Conservation (phyloP, 1,140 invertebrate genomes). For the Hyles euphorbiae region DNA sequence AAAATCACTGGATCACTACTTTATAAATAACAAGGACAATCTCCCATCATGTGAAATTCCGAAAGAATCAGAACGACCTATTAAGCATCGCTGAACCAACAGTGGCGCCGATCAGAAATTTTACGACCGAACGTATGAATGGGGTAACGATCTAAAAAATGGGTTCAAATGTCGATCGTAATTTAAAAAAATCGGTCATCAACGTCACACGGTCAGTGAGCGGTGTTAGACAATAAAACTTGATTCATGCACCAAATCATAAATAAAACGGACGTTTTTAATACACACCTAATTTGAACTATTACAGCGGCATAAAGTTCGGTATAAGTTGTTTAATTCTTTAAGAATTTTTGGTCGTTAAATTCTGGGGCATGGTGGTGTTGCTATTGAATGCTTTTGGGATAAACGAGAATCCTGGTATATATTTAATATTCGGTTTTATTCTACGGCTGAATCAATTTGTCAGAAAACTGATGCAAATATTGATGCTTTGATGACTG, state of each 20-base stretch:
- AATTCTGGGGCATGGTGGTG: slow-evolving; percentile 26
- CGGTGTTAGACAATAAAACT: slow-evolving; percentile 50
- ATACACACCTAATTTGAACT: slow-evolving; percentile 58
- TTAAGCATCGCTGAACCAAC: slow-evolving; percentile 1
- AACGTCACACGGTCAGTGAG: slow-evolving; percentile 44
- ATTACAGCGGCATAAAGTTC: slow-evolving; percentile 48
- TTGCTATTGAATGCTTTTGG: neutral
- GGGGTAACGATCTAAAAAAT: slow-evolving; percentile 43
- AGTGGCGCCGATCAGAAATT: slow-evolving; percentile 18
- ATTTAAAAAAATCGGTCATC: slow-evolving; percentile 42
- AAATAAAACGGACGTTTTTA: slow-evolving; percentile 59
- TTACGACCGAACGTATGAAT: slow-evolving; percentile 28
- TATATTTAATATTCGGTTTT: too few species aligned
- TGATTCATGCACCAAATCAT: slow-evolving; percentile 37
- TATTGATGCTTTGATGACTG: too few species aligned
- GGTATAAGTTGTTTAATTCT: slow-evolving; percentile 28
- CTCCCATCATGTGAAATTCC: neutral
- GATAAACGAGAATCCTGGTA: too few species aligned
- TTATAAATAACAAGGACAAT: too few species aligned
- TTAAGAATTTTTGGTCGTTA: slow-evolving; percentile 19
- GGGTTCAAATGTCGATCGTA: slow-evolving; percentile 48
- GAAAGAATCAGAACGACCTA: neutral
- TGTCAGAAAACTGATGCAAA: too few species aligned
- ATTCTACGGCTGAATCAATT: too few species aligned
- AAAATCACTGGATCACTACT: too few species aligned